A percentile compares a stretch with the other conserved stretches of the same genome.
Conservation (phyloP, 2,888 invertebrate species). For the Agrilus mali region DNA sequence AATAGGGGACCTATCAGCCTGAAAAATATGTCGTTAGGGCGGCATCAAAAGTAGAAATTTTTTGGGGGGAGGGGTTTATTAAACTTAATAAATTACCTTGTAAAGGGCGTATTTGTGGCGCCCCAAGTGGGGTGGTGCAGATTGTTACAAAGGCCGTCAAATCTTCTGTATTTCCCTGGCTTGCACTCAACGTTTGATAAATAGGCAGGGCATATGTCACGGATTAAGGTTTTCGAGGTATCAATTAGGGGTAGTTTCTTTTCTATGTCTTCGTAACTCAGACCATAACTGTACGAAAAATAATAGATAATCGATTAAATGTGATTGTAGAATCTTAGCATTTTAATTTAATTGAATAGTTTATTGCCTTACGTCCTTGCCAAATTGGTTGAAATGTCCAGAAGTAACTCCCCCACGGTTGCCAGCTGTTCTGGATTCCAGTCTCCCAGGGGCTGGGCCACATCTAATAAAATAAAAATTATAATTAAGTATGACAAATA, state of each 20-base stretch:
- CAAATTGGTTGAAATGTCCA: slow-evolving; percentile 64
- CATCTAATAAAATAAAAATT: slow-evolving; percentile 42
- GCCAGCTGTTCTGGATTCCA: slow-evolving; percentile 79
- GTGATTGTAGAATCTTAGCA: no score
- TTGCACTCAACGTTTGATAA: slow-evolving; percentile 79
- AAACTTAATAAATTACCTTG: slow-evolving; percentile 41
- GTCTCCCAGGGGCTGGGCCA: slow-evolving; percentile 66
- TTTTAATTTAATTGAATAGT: no score
- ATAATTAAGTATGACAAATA: not conserved
- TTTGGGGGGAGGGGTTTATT: not conserved
- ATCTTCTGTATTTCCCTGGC: slow-evolving; percentile 75
- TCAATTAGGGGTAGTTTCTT: slow-evolving; percentile 78
- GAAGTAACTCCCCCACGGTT: slow-evolving; percentile 71
- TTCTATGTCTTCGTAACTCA: slow-evolving; percentile 76
- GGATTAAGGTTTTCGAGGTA: slow-evolving; percentile 73
- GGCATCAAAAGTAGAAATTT: no score
- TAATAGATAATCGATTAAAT: not conserved
- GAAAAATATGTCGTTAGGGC: slow-evolving; percentile 10
- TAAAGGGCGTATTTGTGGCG: slow-evolving; percentile 71
- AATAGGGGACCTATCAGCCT: slow-evolving; percentile 69
- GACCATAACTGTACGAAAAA: slow-evolving; percentile 52
- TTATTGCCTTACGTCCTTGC: slow-evolving; percentile 13
- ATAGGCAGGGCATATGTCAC: slow-evolving; percentile 78
- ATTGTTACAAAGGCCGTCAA: slow-evolving; percentile 83
- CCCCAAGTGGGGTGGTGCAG: slow-evolving; percentile 84